phyloP scores from a whole-genome alignment of 2,797 vertebrate genomes.

The Pogoniulus pusillus region DNA sequence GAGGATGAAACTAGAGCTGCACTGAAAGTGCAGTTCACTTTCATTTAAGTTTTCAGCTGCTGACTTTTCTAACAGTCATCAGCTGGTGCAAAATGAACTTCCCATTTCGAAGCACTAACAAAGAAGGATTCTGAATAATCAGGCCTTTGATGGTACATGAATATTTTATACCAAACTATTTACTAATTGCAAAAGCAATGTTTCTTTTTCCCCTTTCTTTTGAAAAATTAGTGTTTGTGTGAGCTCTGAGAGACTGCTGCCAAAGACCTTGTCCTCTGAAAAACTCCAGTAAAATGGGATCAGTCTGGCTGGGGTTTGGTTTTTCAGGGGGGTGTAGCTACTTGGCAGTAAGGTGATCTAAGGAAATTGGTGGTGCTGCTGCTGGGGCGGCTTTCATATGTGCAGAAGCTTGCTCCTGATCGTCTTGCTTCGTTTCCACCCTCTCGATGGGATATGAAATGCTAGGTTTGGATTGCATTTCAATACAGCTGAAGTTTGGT shows the following conservation, averaged over 20 bases:
- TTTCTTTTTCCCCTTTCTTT: neutral
- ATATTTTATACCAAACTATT: slow-evolving; percentile 28
- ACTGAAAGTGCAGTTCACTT: neutral
- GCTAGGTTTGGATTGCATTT: neutral
- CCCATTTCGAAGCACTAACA: neutral
- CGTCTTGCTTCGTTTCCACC: neutral
- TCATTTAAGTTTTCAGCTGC: neutral
- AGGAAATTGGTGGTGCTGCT: neutral
- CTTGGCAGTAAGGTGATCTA: neutral
- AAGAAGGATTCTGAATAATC: neutral
- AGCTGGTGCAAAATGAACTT: neutral
- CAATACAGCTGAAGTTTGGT: neutral
- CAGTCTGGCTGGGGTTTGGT: neutral
- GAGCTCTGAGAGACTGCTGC: neutral
- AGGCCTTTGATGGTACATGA: neutral
- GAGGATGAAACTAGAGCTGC: neutral
- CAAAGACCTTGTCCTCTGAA: neutral
- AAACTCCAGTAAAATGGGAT: neutral
- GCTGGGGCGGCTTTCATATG: neutral
- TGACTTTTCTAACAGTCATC: neutral
- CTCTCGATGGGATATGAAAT: neutral
- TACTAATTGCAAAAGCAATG: neutral
- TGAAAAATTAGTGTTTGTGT: neutral
- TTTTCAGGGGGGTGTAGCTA: neutral
- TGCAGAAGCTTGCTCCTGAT: neutral